A percentile compares a stretch with the other conserved stretches of the same genome.
phyloP scores from a whole-genome alignment of 1,140 invertebrate species.

The Agrilus planipennis region DNA sequence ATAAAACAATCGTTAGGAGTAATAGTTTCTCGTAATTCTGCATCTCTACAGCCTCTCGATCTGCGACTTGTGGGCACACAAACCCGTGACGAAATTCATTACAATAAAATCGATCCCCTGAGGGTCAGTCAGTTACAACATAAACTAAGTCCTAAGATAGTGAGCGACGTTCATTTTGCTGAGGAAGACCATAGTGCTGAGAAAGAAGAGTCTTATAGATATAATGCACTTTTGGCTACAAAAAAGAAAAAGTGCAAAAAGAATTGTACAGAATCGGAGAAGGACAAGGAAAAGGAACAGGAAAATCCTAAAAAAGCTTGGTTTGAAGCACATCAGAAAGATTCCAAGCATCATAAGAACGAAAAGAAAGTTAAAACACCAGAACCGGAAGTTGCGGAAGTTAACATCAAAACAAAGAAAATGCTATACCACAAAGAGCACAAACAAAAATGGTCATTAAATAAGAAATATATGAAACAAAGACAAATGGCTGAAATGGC shows the following conservation, averaged over 20 bases:
- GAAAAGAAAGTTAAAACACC: conserved; percentile 15
- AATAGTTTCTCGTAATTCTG: conserved; percentile 28
- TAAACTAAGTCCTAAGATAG: too few relatives aligned
- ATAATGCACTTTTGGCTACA: too few relatives aligned
- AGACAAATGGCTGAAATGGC: too few relatives aligned
- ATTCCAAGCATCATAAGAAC: conserved; percentile 11
- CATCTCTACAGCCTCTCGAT: conserved; percentile 44
- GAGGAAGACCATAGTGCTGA: too few relatives aligned
- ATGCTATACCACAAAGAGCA: conserved; percentile 2
- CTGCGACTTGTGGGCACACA: conserved; percentile 35
- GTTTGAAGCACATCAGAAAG: conserved; percentile 14
- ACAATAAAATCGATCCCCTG: background rate
- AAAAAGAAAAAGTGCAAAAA: too few relatives aligned
- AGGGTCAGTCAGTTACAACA: too few relatives aligned
- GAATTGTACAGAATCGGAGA: too few relatives aligned
- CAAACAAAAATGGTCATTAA: conserved; percentile 1
- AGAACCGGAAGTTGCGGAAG: conserved; percentile 1
- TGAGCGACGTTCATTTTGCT: too few relatives aligned
- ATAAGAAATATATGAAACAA: conserved; percentile 3
- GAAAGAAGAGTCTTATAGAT: too few relatives aligned
- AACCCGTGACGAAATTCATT: conserved; percentile 25
- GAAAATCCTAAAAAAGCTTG: too few relatives aligned
- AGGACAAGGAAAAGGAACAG: too few relatives aligned
- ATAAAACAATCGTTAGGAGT: conserved; percentile 35
- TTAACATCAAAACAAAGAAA: background rate